Percentiles rank a stretch among this genome's conserved stretches.
These are phyloP conservation scores for Plumapathes pennacea DNA, from an alignment of 92 coral and sea anemone genomes.

Conservation along the genomic window DNA sequence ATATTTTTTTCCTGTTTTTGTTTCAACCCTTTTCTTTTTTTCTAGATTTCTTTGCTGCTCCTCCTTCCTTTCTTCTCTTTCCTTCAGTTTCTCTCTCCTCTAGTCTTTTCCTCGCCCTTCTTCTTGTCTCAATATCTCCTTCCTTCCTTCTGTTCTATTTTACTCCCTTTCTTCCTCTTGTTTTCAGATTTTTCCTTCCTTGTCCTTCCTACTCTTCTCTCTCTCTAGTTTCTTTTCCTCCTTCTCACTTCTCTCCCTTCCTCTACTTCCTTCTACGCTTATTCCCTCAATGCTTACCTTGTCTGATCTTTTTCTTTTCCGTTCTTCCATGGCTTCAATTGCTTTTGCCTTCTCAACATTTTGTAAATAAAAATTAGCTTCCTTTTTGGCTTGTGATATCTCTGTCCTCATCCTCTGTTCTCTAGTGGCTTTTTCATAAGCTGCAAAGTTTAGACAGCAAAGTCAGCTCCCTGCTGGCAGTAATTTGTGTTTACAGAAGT, in stretches of 20 bases:
- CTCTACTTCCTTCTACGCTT: not conserved
- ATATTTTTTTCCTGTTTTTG: too few species aligned
- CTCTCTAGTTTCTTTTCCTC: not conserved
- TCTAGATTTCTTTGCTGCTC: not conserved
- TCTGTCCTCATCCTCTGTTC: constrained; percentile 96
- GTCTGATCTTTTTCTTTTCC: constrained; percentile 61
- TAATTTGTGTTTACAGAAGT: too few species aligned
- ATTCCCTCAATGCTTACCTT: constrained; percentile 27
- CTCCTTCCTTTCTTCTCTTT: not conserved
- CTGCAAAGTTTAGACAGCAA: too few species aligned
- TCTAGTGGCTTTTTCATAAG: constrained; percentile 88
- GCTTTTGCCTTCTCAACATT: constrained; percentile 96
- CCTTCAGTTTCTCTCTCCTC: not conserved
- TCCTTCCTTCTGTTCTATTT: not conserved
- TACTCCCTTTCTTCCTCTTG: not conserved
- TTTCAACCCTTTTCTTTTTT: too few species aligned
- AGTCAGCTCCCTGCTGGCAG: too few species aligned
- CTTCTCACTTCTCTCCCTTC: not conserved
- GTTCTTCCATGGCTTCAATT: constrained; percentile 84
- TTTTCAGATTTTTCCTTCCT: not conserved
- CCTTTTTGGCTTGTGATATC: constrained; percentile 94
- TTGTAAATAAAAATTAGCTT: constrained; percentile 87
- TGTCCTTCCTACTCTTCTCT: not conserved
- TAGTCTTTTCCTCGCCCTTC: not conserved
- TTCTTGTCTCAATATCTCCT: not conserved